A percentile compares a stretch with the other conserved stretches of the same genome.
Evolutionary conservation across 2,797 vertebrate species (phyloP).

Genomic region (Clarias fuscus): DNA sequence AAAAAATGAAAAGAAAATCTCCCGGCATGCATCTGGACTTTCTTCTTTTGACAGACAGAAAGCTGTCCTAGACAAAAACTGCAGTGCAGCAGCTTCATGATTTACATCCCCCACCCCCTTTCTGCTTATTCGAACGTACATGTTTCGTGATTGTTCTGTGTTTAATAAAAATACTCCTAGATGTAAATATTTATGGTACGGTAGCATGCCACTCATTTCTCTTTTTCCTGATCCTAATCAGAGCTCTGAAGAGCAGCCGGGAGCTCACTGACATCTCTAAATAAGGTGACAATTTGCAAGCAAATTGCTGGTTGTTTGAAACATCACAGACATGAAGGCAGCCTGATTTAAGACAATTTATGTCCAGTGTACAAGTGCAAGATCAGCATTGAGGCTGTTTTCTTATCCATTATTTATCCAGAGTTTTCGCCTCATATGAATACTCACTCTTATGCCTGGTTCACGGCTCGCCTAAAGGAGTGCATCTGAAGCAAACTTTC

Average conservation of each 20-base stretch:
- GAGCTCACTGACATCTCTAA: background rate
- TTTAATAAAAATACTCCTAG: background rate
- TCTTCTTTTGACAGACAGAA: conserved; percentile 30
- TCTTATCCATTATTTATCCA: conserved; percentile 15
- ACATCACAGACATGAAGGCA: conserved; percentile 6
- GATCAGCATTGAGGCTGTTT: background rate
- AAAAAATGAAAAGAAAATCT: conserved; percentile 9
- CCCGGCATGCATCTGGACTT: conserved; percentile 14
- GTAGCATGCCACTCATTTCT: no score
- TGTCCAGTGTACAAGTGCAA: background rate
- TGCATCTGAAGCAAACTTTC: background rate
- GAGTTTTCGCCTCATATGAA: background rate
- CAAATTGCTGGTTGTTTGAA: conserved; percentile 3
- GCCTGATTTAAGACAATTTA: conserved; percentile 1
- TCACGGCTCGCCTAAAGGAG: background rate
- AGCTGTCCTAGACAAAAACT: background rate
- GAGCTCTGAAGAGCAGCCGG: background rate
- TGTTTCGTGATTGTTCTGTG: background rate
- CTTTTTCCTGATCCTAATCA: background rate
- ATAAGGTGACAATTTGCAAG: conserved; percentile 4
- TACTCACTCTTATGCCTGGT: background rate
- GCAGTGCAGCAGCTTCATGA: background rate
- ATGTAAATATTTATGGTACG: background rate
- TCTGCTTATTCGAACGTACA: background rate
- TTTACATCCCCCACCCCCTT: background rate